Evolutionary conservation across 2,888 invertebrate genomes (phyloP), one percentile per base, ranked within the genome.

Genomic region (Oscheius sp.): DNA sequence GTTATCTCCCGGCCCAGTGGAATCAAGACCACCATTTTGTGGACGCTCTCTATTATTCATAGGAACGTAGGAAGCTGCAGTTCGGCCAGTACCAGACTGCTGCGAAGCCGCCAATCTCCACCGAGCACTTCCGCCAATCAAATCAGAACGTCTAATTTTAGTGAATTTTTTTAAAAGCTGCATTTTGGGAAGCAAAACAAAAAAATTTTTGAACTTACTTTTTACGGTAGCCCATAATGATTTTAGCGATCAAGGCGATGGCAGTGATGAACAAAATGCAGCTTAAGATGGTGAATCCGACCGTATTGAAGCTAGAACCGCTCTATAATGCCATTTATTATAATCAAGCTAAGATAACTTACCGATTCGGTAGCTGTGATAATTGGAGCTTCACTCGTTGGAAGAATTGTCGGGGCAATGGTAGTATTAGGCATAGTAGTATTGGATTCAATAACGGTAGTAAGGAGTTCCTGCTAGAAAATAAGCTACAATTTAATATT

Each of bases 231-330:
- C 76, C 77, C 37, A 75, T 55, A 20, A 82, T 73, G 23, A 83
- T 74, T 52, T 83, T 83, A 1, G 69, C 72, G 8, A 83, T 71
- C 31, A 83, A 67, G 33, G 80, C 75, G 6, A 68, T 69, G 0
- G 77, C 81, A 1, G 78, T 80, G 42, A 75, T 61, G 64, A 83
- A 80, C 3, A 82, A 71, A 5, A 82, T 68, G 12, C n/a, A n/a
- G n/a, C 77, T 37, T 1, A 78, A 76, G 31, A 83, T 71, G 55
- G 78, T 69, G 42, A 79, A 74, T 33, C 81, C 65, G 1, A 72
- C 73, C n/a, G 75, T 58, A 10, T n/a, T n/a, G 76, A 65, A 58
- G 55, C 27, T 5, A 29, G 1, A 5, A 6, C 50, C 15, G 27
- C 50, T 2, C 29, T n/a, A n/a, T n/a, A n/a, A n/a, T n/a, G n/a